Evolutionary conservation across 35 echinoderm and acorn worm species (phyloP), one percentile per base, ranked within the genome.

Genomic region (Patiria miniata): DNA sequence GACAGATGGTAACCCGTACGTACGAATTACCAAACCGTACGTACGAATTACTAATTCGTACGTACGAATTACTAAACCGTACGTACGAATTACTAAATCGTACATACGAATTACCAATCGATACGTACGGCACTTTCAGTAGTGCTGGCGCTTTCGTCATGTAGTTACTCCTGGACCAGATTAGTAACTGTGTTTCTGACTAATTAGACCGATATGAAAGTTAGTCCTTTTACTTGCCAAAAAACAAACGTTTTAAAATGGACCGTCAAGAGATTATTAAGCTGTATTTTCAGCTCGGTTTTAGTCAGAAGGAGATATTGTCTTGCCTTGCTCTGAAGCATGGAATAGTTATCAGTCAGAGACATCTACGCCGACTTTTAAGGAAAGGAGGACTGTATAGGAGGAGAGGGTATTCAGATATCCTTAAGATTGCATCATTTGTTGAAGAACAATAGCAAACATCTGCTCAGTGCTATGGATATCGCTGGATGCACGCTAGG

Each of bases 301-400:
- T 81, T 51, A 40, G 23, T 52, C 50, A 81, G 22, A 79, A 81
- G 40, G 79, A 81, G 23, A 81, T 81, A 18, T 22, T 81, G 9
- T 50, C 40, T 9, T 50, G 39, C 39, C 79, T 81, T n/a, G 50
- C 39, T 81, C 26, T 81, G 5, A 83, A 33, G 7, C 81, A 83
- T 47, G 22, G 30, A 36, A 83, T 83, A 33, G 51, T 57, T 57
- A 57, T 55, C 16, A 83, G 51, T 83, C 21, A 57, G 34, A 29
- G 51, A 83, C 36, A 55, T 39, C 55, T 83, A 36, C 51, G 37
- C 2, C 50, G 81, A 2, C 7, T 57, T 34, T 39, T 55, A 36
- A 83, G 32, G 55, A 55, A 34, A 15, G 8, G 29, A 2, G 52
- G 52, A 29, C 57, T 83, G n/a, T 57, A 36, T 51, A 39, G 81